These are phyloP conservation scores for Gerris lacustris DNA, from an alignment of 2,888 invertebrate genomes.

Conservation along the genomic window DNA sequence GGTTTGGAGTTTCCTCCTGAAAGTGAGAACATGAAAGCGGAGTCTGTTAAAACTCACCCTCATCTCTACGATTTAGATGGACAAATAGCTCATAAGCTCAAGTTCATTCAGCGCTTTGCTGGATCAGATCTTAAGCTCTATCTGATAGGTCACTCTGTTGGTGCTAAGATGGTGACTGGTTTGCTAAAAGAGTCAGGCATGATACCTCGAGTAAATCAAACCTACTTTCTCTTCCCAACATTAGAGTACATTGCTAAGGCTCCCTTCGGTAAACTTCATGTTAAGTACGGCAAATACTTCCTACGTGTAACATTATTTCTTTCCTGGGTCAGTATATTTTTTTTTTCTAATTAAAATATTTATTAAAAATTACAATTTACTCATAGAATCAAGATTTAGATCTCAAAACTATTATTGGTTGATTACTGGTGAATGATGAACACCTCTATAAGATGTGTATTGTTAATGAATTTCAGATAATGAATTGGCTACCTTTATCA, in stretches of 20 bases:
- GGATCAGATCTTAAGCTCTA: conserved; percentile 61
- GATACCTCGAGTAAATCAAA: conserved; percentile 42
- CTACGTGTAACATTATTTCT: conserved; percentile 24
- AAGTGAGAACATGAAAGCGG: conserved; percentile 1
- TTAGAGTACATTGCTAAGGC: conserved; percentile 68
- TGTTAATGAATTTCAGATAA: no score
- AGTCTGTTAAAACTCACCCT: conserved; percentile 32
- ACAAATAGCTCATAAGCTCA: conserved; percentile 63
- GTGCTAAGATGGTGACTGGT: conserved; percentile 69
- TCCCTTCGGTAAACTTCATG: conserved; percentile 59
- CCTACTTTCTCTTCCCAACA: conserved; percentile 74
- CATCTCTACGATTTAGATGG: conserved; percentile 58
- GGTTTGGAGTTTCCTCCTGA: conserved; percentile 13
- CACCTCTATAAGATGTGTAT: no score
- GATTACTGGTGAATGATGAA: no score
- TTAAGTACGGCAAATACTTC: conserved; percentile 36
- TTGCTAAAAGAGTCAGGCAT: conserved; percentile 49
- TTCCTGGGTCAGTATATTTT: conserved; percentile 26
- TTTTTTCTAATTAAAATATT: conserved; percentile 9
- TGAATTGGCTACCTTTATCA: no score
- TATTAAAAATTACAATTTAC: background rate
- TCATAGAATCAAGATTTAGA: background rate
- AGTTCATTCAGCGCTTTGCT: conserved; percentile 60
- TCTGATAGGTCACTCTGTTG: conserved; percentile 83
- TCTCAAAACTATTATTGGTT: no score